These are phyloP conservation scores for Agriopis marginaria DNA, from an alignment of 2,888 invertebrate species.

Conservation along the genomic window DNA sequence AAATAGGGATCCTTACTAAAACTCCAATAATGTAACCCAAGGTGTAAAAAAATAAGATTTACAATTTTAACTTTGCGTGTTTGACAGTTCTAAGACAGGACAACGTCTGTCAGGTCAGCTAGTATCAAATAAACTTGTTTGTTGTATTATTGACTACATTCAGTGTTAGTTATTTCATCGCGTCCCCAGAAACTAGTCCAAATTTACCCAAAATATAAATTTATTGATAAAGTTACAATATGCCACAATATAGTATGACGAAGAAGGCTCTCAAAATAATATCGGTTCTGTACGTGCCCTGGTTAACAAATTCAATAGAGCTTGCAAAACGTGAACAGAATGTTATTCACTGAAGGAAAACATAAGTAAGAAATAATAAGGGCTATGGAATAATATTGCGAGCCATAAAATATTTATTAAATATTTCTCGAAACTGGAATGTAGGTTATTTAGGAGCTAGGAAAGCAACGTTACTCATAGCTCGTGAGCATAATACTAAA, in stretches of 20 bases:
- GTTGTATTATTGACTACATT: no score
- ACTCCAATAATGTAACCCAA: no score
- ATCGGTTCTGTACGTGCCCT: constrained; percentile 35
- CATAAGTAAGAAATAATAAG: constrained; percentile 5
- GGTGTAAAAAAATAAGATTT: no score
- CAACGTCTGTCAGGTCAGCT: no score
- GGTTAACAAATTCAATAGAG: constrained; percentile 25
- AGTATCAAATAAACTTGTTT: no score
- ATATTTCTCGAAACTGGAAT: not conserved
- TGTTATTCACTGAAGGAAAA: constrained; percentile 19
- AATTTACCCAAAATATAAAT: not conserved
- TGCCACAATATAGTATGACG: constrained; percentile 15
- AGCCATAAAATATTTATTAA: not conserved
- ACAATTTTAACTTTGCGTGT: no score
- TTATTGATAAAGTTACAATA: constrained; percentile 23
- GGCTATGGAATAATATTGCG: not conserved
- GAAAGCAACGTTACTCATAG: no score
- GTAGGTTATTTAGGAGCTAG: not conserved
- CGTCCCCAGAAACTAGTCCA: not conserved
- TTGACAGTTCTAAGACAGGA: no score
- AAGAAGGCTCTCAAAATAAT: constrained; percentile 28
- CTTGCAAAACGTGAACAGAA: constrained; percentile 24
- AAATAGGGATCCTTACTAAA: no score
- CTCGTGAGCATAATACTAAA: no score
- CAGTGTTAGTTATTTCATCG: no score